phyloP scores from a whole-genome alignment of 2,888 invertebrate species.

The Xylocampa areola region DNA sequence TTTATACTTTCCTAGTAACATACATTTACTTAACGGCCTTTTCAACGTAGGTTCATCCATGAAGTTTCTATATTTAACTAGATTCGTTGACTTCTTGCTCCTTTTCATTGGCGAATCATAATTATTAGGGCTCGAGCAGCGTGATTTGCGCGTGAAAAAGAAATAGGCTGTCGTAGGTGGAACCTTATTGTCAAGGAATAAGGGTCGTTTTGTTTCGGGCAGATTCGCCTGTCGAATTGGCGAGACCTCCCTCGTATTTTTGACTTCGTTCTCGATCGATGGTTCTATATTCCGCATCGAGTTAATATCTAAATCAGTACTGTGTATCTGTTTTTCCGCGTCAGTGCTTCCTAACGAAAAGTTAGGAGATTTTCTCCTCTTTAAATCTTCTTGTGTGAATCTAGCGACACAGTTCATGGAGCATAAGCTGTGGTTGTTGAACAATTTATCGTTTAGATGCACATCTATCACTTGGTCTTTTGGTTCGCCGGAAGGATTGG shows the following conservation, averaged over 20 bases:
- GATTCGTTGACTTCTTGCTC: slow-evolving; percentile 81
- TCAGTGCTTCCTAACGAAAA: slow-evolving; percentile 60
- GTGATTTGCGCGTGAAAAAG: slow-evolving; percentile 65
- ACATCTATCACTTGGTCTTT: slow-evolving; percentile 16
- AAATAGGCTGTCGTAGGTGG: slow-evolving; percentile 66
- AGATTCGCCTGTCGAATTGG: background rate
- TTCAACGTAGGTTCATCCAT: slow-evolving; percentile 72
- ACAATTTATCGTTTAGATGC: slow-evolving; percentile 10
- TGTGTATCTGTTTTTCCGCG: slow-evolving; percentile 70
- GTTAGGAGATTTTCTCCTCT: slow-evolving; percentile 54
- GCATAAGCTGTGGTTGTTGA: slow-evolving; percentile 60
- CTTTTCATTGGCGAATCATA: slow-evolving; percentile 69
- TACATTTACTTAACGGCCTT: slow-evolving; percentile 70
- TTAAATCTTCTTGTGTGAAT: slow-evolving; percentile 33
- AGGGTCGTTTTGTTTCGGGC: slow-evolving; percentile 12
- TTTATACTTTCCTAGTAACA: slow-evolving; percentile 72
- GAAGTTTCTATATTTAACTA: slow-evolving; percentile 78
- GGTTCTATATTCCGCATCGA: slow-evolving; percentile 54
- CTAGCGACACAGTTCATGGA: slow-evolving; percentile 71
- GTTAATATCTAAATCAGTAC: slow-evolving; percentile 70
- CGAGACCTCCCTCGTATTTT: slow-evolving; percentile 15
- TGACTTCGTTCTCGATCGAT: slow-evolving; percentile 10
- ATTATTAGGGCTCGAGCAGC: slow-evolving; percentile 1
- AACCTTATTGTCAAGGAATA: slow-evolving; percentile 46
- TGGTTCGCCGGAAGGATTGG: slow-evolving; percentile 4